Conservation (phyloP, 2,888 invertebrate genomes). For the Chironomus tentans region DNA sequence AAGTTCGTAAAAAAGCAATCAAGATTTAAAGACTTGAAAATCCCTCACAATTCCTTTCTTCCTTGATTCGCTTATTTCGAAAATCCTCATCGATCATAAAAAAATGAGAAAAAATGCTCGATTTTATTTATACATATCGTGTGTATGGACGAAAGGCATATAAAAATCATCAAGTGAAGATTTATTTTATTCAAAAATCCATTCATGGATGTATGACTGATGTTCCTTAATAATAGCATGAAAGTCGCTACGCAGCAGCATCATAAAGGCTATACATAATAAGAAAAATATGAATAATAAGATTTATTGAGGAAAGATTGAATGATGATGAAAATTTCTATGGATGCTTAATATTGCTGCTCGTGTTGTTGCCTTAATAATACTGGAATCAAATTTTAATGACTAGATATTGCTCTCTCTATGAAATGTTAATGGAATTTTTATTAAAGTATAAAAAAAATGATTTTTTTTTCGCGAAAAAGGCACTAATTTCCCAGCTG, state of each 20-base stretch:
- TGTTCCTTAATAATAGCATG: background rate
- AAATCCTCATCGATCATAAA: slow-evolving; percentile 10
- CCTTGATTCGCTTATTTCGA: background rate
- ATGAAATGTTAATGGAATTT: background rate
- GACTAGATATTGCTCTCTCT: background rate
- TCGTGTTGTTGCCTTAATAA: background rate
- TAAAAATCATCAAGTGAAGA: background rate
- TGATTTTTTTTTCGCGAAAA: background rate
- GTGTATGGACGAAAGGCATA: background rate
- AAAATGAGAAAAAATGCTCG: background rate
- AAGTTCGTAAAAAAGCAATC: background rate
- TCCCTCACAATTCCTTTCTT: background rate
- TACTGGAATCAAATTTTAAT: background rate
- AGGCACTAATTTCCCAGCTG: background rate
- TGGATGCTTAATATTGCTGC: too few relatives aligned
- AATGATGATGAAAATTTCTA: background rate
- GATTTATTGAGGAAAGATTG: background rate
- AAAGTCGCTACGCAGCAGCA: background rate
- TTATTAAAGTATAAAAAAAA: background rate
- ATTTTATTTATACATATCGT: background rate
- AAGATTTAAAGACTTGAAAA: background rate
- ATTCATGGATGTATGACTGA: background rate
- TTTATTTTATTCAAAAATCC: background rate
- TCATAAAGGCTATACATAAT: background rate
- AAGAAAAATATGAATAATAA: background rate